phyloP scores from a whole-genome alignment of 2,888 invertebrate genomes.

The Seira musarum region DNA sequence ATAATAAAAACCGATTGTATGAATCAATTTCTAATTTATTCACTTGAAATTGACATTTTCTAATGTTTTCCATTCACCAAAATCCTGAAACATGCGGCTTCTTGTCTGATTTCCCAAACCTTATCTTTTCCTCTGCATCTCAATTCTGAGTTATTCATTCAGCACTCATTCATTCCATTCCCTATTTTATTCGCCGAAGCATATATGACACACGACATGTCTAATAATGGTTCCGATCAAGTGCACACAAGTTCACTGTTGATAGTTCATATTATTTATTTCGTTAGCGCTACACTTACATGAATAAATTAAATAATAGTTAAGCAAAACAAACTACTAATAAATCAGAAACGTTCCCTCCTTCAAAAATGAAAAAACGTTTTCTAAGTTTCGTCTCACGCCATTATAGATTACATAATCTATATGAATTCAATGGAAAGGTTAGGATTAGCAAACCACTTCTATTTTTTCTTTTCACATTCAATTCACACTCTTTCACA shows the following conservation, averaged over 20 bases:
- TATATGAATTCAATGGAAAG: slow-evolving; percentile 55
- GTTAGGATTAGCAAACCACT: slow-evolving; percentile 41
- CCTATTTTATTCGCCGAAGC: not conserved
- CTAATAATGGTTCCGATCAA: slow-evolving; percentile 23
- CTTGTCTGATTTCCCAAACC: slow-evolving; percentile 16
- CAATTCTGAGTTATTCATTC: not conserved
- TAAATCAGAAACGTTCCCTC: not conserved
- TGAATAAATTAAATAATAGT: slow-evolving; percentile 8
- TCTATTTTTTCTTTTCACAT: no score
- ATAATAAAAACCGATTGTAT: no score
- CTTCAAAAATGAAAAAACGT: not conserved
- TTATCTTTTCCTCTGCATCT: not conserved
- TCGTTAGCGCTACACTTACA: slow-evolving; percentile 7
- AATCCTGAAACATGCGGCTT: not conserved
- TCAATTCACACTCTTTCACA: slow-evolving; percentile 43
- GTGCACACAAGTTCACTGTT: slow-evolving; percentile 48
- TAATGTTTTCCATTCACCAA: slow-evolving; percentile 34
- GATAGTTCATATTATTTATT: not conserved
- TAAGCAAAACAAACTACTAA: slow-evolving; percentile 13
- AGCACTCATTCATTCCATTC: not conserved
- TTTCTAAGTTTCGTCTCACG: slow-evolving; percentile 35
- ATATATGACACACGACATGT: not conserved
- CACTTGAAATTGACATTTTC: not conserved
- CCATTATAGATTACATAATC: slow-evolving; percentile 57
- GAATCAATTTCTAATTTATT: no score